These are phyloP conservation scores for Lochmaea crataegi DNA, from an alignment of 2,888 invertebrate species.

Conservation along the genomic window DNA sequence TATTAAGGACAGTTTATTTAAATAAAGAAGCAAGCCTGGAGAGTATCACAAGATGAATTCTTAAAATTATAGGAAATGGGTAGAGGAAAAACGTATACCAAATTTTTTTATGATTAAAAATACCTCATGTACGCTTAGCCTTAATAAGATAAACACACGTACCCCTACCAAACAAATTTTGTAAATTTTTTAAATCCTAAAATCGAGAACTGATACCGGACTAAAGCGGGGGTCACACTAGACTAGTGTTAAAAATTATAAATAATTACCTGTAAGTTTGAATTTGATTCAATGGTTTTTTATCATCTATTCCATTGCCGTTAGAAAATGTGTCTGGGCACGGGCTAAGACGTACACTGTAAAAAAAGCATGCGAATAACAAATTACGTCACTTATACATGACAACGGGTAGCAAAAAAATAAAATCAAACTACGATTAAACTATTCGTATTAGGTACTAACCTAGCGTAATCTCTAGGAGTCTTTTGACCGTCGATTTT, in stretches of 20 bases:
- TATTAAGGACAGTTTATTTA: too few species aligned
- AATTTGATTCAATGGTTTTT: constrained; percentile 75
- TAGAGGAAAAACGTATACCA: too few species aligned
- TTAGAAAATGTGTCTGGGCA: constrained; percentile 71
- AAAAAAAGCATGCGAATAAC: constrained; percentile 48
- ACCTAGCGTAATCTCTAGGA: constrained; percentile 46
- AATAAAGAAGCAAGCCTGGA: too few species aligned
- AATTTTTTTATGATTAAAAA: too few species aligned
- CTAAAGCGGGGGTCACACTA: too few species aligned
- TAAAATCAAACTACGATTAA: not conserved
- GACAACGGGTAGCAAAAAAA: constrained; percentile 3
- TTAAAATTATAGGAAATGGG: too few species aligned
- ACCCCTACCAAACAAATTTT: too few species aligned
- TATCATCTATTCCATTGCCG: constrained; percentile 73
- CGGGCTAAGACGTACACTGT: constrained; percentile 69
- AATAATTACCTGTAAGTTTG: constrained; percentile 79
- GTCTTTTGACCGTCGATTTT: constrained; percentile 55
- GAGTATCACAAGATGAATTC: too few species aligned
- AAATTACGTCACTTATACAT: constrained; percentile 25
- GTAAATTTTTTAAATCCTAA: too few species aligned
- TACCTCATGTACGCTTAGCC: too few species aligned
- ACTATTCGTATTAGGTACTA: constrained; percentile 11
- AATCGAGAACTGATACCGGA: too few species aligned
- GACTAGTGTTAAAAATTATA: not conserved
- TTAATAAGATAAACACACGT: too few species aligned